These are phyloP conservation scores for Ailuropoda melanoleuca DNA, from an alignment of 2,113 vertebrate genomes.

Conservation along the genomic window DNA sequence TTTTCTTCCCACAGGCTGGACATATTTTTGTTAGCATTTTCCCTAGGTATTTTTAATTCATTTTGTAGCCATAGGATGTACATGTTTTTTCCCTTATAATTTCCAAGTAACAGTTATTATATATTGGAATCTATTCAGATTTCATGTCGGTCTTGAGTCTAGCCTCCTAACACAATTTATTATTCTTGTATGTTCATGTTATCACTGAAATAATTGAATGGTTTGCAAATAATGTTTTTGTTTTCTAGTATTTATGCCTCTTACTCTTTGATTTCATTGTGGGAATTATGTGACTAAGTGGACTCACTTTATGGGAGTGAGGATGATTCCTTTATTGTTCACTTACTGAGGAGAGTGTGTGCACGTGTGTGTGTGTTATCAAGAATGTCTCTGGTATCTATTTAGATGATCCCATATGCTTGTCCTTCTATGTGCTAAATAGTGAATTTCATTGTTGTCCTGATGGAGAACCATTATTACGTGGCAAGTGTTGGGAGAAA, in stretches of 20 bases:
- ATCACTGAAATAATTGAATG: neutral
- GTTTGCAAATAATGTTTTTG: neutral
- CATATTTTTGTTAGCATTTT: neutral
- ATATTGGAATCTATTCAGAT: neutral
- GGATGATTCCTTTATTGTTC: neutral
- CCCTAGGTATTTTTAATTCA: conserved; percentile 15
- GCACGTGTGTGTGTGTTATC: neutral
- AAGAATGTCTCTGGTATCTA: neutral
- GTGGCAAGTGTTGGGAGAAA: neutral
- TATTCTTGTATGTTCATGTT: neutral
- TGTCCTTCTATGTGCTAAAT: neutral
- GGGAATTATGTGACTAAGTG: neutral
- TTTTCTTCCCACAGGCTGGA: neutral
- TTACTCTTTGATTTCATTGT: neutral
- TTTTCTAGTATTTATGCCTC: neutral
- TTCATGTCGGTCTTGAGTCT: neutral
- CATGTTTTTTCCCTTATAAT: neutral
- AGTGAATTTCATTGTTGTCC: neutral
- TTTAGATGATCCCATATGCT: neutral
- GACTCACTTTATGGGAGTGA: neutral
- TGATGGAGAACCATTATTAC: neutral
- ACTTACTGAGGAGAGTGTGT: neutral
- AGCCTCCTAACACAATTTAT: neutral
- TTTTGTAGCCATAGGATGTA: neutral
- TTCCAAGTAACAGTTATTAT: neutral